Evolutionary conservation across 2,113 vertebrate genomes (phyloP).

Genomic region (Eidolon helvum): DNA sequence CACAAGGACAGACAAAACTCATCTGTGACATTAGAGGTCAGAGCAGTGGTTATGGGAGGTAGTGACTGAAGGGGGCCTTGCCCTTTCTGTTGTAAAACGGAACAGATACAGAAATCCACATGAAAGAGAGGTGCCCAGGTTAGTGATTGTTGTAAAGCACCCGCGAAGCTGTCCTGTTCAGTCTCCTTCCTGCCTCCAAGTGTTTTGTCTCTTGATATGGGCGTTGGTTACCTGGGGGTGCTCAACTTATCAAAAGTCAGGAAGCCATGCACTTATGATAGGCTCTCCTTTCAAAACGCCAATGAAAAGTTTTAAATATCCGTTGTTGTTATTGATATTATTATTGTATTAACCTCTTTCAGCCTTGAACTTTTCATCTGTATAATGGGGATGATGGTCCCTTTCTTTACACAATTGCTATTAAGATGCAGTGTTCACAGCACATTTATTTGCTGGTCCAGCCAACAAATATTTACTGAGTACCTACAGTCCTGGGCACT

Average conservation of each 20-base stretch:
- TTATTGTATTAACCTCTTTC: not conserved
- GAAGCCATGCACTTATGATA: not conserved
- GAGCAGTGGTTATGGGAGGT: not conserved
- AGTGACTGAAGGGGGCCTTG: not conserved
- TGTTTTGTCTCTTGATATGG: not conserved
- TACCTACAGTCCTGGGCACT: rapidly evolving
- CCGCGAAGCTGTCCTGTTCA: not conserved
- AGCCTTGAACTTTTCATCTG: not conserved
- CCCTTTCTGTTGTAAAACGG: not conserved
- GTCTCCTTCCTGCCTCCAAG: not conserved
- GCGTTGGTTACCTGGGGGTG: too few relatives aligned
- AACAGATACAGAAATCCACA: not conserved
- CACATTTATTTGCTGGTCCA: not conserved
- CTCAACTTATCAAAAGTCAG: not conserved
- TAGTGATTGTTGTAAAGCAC: not conserved
- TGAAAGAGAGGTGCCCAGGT: rapidly evolving
- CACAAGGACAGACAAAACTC: not conserved
- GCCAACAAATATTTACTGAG: not conserved
- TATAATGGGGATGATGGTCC: not conserved
- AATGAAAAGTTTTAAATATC: not conserved
- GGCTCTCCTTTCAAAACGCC: not conserved
- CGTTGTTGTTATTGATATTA: not conserved
- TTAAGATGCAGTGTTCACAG: rapidly evolving
- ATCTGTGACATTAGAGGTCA: not conserved
- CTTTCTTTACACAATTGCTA: not conserved